Base-by-base conservation (phyloP, 2,113 vertebrate species). In the Anoplopoma fimbria region DNA sequence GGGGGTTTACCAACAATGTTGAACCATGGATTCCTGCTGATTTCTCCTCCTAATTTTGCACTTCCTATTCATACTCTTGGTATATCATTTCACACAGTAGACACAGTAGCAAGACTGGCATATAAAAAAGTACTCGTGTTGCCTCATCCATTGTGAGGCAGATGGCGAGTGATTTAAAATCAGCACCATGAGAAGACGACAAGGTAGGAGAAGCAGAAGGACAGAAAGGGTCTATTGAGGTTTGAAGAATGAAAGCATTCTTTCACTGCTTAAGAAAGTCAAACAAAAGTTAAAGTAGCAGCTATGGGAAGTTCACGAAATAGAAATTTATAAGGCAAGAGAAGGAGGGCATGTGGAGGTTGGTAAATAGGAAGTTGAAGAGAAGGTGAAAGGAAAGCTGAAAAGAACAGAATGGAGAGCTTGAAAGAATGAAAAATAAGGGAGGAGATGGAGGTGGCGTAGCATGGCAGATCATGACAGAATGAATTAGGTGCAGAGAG, bases 401-500 rank as follows among this genome's bases (percentile, higher is more conserved):
- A 21, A 14, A 78, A 64, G 36, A 75, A 64, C 9, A 63, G 38
- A 34, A 49, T 29, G 14, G 4, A 67, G 33, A 27, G 45, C 23
- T 70, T 60, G n/a, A 51, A 53, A 38, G n/a, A 57, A 55, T 38
- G 7, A 17, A 63, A 74, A 34, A 17, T 8, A n/a, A 9, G 21
- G 23, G 25, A 49, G 25, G 47, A 25, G 31, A 14, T 62, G 42
- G 25, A 62, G 51, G 69, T 74, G 36, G 47, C 12, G 61, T 29
- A 61, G 71, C 72, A 69, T 79, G 58, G 55, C 76, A 40, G 74
- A 25, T 29, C 51, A 60, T 70, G 84, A 80, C 81, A 77, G 69
- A 29, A 77, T 29, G 67, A 64, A 81, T 87, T 87, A 83, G 69
- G 69, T 57, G 60, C 61, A 55, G 67, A 75, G 63, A 60, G 27